phyloP scores from a whole-genome alignment of 1,140 invertebrate species.

The Pseudomyrmex pallidus region DNA sequence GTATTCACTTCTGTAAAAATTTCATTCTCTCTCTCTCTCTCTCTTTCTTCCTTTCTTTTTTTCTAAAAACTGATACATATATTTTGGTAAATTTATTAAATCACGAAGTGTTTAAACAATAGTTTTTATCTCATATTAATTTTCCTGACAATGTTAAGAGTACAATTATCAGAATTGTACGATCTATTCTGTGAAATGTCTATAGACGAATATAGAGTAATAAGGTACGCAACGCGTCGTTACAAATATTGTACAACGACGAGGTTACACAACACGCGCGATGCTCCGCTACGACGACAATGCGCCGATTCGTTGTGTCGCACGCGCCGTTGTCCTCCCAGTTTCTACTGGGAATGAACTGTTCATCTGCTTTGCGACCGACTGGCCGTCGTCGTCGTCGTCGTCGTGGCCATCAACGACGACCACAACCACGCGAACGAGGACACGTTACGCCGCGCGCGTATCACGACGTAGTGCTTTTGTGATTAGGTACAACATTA shows the following conservation, averaged over 20 bases:
- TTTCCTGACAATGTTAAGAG: too few relatives aligned
- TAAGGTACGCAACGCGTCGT: conserved; percentile 18
- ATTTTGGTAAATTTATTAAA: too few relatives aligned
- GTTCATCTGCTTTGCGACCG: conserved; percentile 5
- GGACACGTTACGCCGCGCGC: not conserved
- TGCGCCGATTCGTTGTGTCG: conserved; percentile 6
- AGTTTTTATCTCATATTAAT: too few relatives aligned
- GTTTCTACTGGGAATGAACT: not conserved
- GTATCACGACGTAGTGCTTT: not conserved
- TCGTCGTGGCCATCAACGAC: not conserved
- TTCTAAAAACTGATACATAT: too few relatives aligned
- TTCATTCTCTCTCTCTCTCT: too few relatives aligned
- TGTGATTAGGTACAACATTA: too few relatives aligned
- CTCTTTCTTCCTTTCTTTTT: too few relatives aligned
- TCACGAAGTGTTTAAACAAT: too few relatives aligned
- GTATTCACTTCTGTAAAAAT: not conserved
- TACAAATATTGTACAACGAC: conserved; percentile 33
- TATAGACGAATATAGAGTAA: conserved; percentile 19
- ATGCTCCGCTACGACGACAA: conserved; percentile 7
- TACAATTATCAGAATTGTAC: conserved; percentile 26
- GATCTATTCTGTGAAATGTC: conserved; percentile 30
- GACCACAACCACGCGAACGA: conserved; percentile 20
- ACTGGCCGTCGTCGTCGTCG: not conserved
- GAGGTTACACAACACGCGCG: conserved; percentile 32
- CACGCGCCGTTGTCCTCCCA: conserved; percentile 2